Conservation (phyloP, 1,140 invertebrate genomes). For the Cylas formicarius region DNA sequence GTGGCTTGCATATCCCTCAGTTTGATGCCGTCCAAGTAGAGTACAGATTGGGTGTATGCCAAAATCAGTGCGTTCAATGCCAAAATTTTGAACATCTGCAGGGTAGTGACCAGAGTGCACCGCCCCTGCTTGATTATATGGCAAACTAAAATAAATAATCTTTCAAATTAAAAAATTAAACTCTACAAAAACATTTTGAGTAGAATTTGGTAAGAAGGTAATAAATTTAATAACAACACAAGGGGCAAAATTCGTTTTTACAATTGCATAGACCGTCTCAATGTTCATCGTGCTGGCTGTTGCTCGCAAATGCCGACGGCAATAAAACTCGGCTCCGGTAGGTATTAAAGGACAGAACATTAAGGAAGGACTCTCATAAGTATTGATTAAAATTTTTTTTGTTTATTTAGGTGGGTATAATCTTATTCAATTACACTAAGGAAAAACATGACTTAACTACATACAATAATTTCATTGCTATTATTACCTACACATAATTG, state of each 20-base stretch:
- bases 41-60: constrained; percentile 96
- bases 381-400: no score
- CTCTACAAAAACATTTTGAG: not conserved
- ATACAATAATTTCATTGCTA: no score
- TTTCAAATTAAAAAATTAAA: constrained; percentile 30
- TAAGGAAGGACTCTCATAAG: no score
- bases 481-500: no score
- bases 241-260: not conserved
- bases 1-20: constrained; percentile 97
- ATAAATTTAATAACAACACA: constrained; percentile 4
- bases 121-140: constrained; percentile 99
- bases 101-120: constrained; percentile 95
- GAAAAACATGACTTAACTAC: no score
- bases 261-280: no score
- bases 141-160: constrained; percentile 64
- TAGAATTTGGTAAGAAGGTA: not conserved
- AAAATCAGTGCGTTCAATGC: constrained; percentile 97
- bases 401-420: no score
- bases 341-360: no score
- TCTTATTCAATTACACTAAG: no score
- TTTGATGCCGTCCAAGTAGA: constrained; percentile 97
- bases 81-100: constrained; percentile 99
- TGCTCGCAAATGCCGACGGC: no score
- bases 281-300: no score
- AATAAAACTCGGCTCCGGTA: no score